Evolutionary conservation across 2,888 invertebrate genomes (phyloP).

Genomic region (Eupeodes latifasciatus): DNA sequence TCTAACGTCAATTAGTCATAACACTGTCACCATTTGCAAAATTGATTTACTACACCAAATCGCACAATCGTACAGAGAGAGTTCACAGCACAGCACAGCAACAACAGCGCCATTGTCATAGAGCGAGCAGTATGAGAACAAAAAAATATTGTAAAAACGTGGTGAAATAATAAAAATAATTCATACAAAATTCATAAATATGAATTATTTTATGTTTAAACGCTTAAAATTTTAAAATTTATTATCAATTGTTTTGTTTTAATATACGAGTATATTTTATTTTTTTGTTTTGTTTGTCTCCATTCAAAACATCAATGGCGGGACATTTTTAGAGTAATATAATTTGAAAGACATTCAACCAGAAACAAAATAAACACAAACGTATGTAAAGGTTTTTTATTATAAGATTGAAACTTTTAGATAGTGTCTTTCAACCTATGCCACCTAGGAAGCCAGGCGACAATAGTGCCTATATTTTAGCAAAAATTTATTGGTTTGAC

Average conservation of each 20-base stretch:
- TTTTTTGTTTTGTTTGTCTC: not conserved
- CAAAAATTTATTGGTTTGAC: conserved; percentile 48
- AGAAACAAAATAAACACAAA: not conserved
- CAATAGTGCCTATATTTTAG: conserved; percentile 23
- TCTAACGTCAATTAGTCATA: conserved; percentile 71
- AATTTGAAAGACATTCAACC: conserved; percentile 23
- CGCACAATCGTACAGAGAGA: not conserved
- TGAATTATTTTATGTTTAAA: conserved; percentile 35
- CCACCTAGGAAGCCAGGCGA: conserved; percentile 44
- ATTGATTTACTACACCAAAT: conserved; percentile 66
- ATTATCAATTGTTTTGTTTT: conserved; percentile 18
- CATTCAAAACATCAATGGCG: conserved; percentile 16
- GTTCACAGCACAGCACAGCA: not conserved
- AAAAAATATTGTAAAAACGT: conserved; percentile 15
- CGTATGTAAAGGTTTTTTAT: not conserved
- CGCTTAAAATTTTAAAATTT: conserved; percentile 34
- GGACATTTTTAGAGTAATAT: conserved; percentile 44
- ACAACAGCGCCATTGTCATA: no score
- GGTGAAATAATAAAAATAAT: conserved; percentile 48
- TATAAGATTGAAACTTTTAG: conserved; percentile 13
- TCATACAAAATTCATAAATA: not conserved
- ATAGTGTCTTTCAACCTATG: conserved; percentile 30
- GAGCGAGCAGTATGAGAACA: not conserved
- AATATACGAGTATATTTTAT: not conserved
- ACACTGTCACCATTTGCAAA: conserved; percentile 55